Evolutionary conservation across 2,888 invertebrate species (phyloP).

Genomic region (Drosophila monieri): DNA sequence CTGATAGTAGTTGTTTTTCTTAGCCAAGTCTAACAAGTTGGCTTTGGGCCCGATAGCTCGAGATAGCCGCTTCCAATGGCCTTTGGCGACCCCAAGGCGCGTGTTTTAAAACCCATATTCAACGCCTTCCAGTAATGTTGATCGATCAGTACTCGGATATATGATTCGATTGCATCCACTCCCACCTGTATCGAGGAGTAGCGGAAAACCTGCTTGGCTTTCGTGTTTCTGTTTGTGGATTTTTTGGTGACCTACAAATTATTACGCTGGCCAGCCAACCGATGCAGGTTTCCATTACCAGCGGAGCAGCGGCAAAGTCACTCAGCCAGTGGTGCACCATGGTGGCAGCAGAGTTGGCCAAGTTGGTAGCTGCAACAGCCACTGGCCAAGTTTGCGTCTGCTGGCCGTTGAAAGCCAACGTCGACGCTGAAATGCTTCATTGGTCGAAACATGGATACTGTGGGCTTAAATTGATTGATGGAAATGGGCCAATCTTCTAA

Average conservation of each 20-base stretch:
- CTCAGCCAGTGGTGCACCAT: conserved; percentile 42
- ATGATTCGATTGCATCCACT: conserved; percentile 15
- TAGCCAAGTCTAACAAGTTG: conserved; percentile 44
- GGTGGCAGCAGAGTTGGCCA: conserved; percentile 35
- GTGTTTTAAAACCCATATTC: conserved; percentile 32
- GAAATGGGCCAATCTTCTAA: conserved; percentile 8
- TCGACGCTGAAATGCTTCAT: conserved; percentile 66
- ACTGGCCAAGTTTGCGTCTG: conserved; percentile 48
- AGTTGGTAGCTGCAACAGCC: conserved; percentile 35
- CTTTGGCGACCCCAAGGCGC: conserved; percentile 46
- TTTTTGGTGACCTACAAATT: conserved; percentile 52
- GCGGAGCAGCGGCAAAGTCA: conserved; percentile 61
- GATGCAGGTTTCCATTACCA: conserved; percentile 80
- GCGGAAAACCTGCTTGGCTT: conserved; percentile 7
- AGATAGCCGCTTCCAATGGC: conserved; percentile 54
- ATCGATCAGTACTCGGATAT: conserved; percentile 12
- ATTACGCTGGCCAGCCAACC: conserved; percentile 81
- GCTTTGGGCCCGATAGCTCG: conserved; percentile 44
- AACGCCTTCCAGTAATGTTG: conserved; percentile 19
- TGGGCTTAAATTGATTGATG: conserved; percentile 20
- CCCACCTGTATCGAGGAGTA: not conserved
- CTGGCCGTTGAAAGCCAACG: conserved; percentile 58
- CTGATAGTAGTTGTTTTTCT: conserved; percentile 14
- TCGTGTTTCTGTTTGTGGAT: conserved; percentile 15
- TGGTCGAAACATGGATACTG: conserved; percentile 42